These are phyloP conservation scores for Dynastes tityus DNA, from an alignment of 2,888 invertebrate genomes.

Conservation along the genomic window DNA sequence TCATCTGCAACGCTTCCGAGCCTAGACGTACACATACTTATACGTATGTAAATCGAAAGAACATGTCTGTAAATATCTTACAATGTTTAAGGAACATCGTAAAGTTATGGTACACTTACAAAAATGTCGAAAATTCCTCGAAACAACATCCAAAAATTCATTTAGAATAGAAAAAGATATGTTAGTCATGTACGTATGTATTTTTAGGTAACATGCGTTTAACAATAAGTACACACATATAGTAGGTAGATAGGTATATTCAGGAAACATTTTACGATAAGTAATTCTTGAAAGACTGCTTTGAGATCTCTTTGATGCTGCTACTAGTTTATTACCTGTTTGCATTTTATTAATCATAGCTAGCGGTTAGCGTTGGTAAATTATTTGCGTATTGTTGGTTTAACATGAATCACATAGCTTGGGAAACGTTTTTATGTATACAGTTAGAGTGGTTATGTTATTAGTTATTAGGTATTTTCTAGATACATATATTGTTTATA, in stretches of 20 bases:
- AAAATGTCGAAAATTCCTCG: neutral
- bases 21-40: neutral
- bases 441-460: neutral
- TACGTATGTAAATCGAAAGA: conserved; percentile 11
- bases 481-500: neutral
- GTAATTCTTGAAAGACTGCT: neutral
- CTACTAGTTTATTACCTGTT: conserved; percentile 15
- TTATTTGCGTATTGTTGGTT: neutral
- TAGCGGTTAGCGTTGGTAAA: conserved; percentile 15
- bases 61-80: neutral
- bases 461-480: neutral
- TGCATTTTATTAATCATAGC: conserved; percentile 13
- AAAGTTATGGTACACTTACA: neutral
- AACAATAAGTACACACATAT: neutral
- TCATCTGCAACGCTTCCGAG: neutral
- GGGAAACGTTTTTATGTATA: neutral
- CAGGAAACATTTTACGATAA: neutral
- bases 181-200: conserved; percentile 10
- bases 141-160: conserved; percentile 10
- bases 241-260: neutral
- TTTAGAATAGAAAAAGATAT: conserved; percentile 39
- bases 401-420: neutral
- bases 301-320: neutral
- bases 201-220: neutral
- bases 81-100: neutral